These are phyloP conservation scores for Agrotis segetum DNA, from an alignment of 2,888 invertebrate genomes.

Conservation along the genomic window DNA sequence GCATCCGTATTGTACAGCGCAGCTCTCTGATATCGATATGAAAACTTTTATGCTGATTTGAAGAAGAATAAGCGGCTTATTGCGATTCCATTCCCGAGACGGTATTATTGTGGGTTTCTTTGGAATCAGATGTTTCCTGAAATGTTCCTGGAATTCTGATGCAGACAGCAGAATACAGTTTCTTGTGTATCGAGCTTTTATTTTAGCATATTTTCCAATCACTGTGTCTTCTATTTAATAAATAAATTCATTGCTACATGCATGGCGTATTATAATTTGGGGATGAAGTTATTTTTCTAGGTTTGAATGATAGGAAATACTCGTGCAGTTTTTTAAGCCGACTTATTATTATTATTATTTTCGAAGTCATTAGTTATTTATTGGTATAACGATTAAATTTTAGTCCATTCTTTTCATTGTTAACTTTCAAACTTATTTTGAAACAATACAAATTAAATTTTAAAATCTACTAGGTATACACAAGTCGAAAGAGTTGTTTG, in stretches of 20 bases:
- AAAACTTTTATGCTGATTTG: constrained; percentile 58
- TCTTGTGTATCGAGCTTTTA: not conserved
- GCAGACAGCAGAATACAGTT: not conserved
- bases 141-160: not conserved
- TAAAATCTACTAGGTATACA: not conserved
- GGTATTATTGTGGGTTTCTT: constrained; percentile 28
- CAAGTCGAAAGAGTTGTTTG: not conserved
- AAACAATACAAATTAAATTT: too few relatives aligned
- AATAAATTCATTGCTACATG: too few relatives aligned
- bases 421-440: too few relatives aligned
- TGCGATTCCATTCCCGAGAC: constrained; percentile 28
- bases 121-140: not conserved
- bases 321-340: too few relatives aligned
- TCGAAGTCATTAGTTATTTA: too few relatives aligned
- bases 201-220: not conserved
- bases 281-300: too few relatives aligned
- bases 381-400: too few relatives aligned
- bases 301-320: too few relatives aligned
- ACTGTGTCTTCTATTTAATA: too few relatives aligned
- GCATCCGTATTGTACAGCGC: constrained; percentile 60
- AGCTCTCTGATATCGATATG: constrained; percentile 59
- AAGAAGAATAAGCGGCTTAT: constrained; percentile 57
- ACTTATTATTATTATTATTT: too few relatives aligned
- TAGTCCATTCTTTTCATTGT: too few relatives aligned
- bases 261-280: too few relatives aligned